A percentile compares a stretch with the other conserved stretches of the same genome.
These are phyloP conservation scores for Neodiprion virginianus DNA, from an alignment of 1,140 invertebrate genomes.

Conservation along the genomic window DNA sequence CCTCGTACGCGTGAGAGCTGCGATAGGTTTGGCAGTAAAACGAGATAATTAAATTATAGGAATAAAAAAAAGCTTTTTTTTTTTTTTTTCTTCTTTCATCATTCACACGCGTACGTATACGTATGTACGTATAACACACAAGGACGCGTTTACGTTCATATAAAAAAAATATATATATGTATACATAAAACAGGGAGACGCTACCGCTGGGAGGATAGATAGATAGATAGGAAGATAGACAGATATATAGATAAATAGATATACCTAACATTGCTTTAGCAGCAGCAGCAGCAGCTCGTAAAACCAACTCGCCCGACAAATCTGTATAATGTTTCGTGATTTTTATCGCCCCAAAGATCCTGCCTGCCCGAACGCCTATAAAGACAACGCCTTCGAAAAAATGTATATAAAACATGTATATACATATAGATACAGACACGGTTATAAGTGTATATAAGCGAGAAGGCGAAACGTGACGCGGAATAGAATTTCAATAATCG, in stretches of 20 bases:
- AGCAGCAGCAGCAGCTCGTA: constrained; percentile 53
- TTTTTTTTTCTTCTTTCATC: neutral
- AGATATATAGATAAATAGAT: no score
- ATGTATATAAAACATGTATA: no score
- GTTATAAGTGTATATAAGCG: neutral
- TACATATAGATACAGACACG: neutral
- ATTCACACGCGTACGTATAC: neutral
- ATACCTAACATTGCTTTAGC: neutral
- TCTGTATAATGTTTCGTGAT: constrained; percentile 57
- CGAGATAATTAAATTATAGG: constrained; percentile 57
- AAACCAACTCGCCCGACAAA: constrained; percentile 58
- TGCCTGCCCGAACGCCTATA: neutral
- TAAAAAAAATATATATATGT: neutral
- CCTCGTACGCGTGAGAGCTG: constrained; percentile 33
- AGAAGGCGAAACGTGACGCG: neutral
- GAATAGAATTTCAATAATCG: no score
- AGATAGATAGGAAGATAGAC: no score
- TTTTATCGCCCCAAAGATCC: constrained; percentile 47
- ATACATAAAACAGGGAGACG: neutral
- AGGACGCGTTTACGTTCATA: neutral
- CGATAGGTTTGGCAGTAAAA: constrained; percentile 39
- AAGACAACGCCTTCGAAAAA: neutral
- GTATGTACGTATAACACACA: neutral
- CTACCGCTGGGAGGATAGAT: neutral
- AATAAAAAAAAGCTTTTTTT: constrained; percentile 40